Evolutionary conservation across 2,113 vertebrate genomes (phyloP), one percentile per base, ranked within the genome.

Genomic region (Elephas maximus): DNA sequence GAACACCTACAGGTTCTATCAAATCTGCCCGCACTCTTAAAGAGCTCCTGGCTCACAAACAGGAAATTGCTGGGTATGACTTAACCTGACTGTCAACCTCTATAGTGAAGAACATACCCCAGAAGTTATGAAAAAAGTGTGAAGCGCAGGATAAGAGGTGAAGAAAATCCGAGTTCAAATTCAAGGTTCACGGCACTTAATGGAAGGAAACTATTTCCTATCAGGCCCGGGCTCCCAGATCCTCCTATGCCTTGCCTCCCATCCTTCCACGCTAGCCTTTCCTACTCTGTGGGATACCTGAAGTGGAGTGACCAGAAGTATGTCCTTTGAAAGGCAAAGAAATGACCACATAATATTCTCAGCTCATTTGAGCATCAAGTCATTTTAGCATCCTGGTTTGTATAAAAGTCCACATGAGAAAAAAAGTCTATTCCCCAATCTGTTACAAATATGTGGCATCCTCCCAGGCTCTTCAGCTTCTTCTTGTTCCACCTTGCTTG

Each of bases 41-140:
- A 96, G 73, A 93, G 96, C 94, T 97, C 90, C 63, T 77, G 93
- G 96, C 77, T 97, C 97, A 97, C 97, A 97, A 98, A 98, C 97
- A 98, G 98, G 98, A 98, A 98, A 97, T 80, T 79, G 88, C 93
- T 91, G 92, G 96, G 97, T 92, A 97, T 79, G 96, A 97, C 96
- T 98, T 97, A 91, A 96, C 85, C 90, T 90, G 84, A 96, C 95
- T 97, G 94, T 96, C 92, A 96, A 93, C 83, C 98, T 97, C 77
- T 90, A 76, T 8, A 90, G 62, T 96, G 88, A 97, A 93, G 88
- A 92, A 74, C 44, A 86, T 93, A 90, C 81, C 92, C 92, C 2
- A 95, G 96, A 96, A 97, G 93, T 90, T 88, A 94, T 37, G 92
- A 95, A 93, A 91, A 95, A 93, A 97, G 87, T 91, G 30, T 4